These are phyloP conservation scores for Cottoperca gobio DNA, from an alignment of 2,797 vertebrate genomes.

Conservation along the genomic window DNA sequence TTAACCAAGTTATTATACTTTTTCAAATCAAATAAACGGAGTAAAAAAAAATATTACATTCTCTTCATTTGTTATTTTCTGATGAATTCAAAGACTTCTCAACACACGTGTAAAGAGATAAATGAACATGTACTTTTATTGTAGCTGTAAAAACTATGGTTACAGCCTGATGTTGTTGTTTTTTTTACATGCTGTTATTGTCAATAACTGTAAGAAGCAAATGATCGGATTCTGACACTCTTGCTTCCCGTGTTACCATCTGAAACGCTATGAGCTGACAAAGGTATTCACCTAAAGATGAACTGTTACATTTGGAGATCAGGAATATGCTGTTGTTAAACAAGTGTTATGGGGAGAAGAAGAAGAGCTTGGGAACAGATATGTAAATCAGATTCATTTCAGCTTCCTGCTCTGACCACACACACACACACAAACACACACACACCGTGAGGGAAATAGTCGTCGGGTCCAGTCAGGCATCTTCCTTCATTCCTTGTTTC, in stretches of 20 bases:
- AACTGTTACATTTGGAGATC: not conserved
- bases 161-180: no score
- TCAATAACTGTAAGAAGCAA: no score
- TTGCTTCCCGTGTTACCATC: not conserved
- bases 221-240: not conserved
- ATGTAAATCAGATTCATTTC: constrained; percentile 50
- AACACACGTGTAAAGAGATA: no score
- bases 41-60: no score
- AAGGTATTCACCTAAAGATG: not conserved
- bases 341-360: no score
- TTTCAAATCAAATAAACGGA: not conserved
- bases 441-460: constrained; percentile 22
- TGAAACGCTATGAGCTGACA: not conserved
- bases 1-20: not conserved
- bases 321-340: not conserved
- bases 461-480: not conserved
- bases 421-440: no score
- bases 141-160: no score
- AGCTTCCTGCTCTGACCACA: constrained; percentile 14
- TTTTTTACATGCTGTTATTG: no score
- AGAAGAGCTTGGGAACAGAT: not conserved
- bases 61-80: no score
- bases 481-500: constrained; percentile 22
- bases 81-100: no score
- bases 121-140: no score